Evolutionary conservation across 2,113 vertebrate genomes (phyloP), one percentile per base, ranked within the genome.

Genomic region (Plecotus auritus): DNA sequence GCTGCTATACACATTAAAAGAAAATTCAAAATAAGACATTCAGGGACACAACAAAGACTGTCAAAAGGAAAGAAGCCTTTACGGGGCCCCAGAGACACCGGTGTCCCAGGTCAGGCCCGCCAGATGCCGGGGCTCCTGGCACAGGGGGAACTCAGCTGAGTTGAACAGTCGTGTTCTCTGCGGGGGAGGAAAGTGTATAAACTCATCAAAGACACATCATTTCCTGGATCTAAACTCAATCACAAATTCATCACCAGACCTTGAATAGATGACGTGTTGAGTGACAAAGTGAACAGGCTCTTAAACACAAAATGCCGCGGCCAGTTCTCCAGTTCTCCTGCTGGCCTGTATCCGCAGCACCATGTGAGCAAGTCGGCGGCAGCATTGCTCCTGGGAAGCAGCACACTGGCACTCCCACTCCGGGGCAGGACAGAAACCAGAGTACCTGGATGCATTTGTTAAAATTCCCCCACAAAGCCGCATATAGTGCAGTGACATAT

Each of bases 141-240:
- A n/a, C 23, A 45, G 23, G 54, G 22, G 22, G 61, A 49, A 54
- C 42, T 47, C n/a, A 54, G 76, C 35, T 9, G 35, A 64, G 64
- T 5, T 11, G 7, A 89, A 77, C 23, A 32, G 13, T 11, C 4
- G 0, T 18, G 9, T 73, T 67, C 26, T 40, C 72, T 17, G 4
- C 4, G 42, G 1, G 9, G 32, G 78, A 78, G 40, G 47, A 54
- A 40, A 85, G 30, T 35, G 16, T 32, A 77, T 28, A 69, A 32
- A 81, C 11, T 45, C 49, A 61, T 61, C 81, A 45, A 82, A 89
- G 70, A 37, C 51, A 64, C 26, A 22, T 30, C 22, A 35, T 70
- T 92, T 73, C 81, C 80, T 82, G 26, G 61, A n/a, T 76, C 92
- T 73, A 49, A 85, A 77, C 22, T 20, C 87, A 72, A 45, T 69